Evolutionary conservation across 2,888 invertebrate species (phyloP).

Genomic region (Chorisops tibialis): DNA sequence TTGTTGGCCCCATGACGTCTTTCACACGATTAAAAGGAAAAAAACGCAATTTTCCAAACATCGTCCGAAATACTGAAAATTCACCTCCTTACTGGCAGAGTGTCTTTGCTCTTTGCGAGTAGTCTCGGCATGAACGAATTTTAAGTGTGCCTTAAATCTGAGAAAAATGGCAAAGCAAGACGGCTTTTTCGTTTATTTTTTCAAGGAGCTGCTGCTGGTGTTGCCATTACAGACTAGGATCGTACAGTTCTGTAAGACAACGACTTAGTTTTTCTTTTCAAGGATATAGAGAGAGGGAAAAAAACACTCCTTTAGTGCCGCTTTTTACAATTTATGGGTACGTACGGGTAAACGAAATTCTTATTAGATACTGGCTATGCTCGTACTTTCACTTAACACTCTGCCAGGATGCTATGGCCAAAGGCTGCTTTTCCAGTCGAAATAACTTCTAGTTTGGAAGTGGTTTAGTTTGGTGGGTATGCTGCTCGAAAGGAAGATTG

Average conservation of each 20-base stretch:
- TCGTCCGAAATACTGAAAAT: no score
- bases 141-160: conserved; percentile 4
- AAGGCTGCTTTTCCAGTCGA: background rate
- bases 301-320: background rate
- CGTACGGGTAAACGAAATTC: conserved; percentile 7
- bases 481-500: background rate
- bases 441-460: background rate
- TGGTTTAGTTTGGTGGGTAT: background rate
- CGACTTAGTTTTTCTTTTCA: no score
- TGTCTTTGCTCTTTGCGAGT: no score
- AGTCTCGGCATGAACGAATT: background rate
- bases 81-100: no score
- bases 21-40: no score
- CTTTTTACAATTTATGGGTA: conserved; percentile 14
- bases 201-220: background rate
- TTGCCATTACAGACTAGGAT: background rate
- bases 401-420: background rate
- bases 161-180: background rate
- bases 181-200: background rate
- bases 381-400: background rate
- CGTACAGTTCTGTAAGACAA: background rate
- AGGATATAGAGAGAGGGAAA: background rate
- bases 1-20: no score
- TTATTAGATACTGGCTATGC: no score
- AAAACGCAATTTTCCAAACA: no score